Conservation (phyloP, 64 coral and sea anemone genomes). For the Porites lutea region DNA sequence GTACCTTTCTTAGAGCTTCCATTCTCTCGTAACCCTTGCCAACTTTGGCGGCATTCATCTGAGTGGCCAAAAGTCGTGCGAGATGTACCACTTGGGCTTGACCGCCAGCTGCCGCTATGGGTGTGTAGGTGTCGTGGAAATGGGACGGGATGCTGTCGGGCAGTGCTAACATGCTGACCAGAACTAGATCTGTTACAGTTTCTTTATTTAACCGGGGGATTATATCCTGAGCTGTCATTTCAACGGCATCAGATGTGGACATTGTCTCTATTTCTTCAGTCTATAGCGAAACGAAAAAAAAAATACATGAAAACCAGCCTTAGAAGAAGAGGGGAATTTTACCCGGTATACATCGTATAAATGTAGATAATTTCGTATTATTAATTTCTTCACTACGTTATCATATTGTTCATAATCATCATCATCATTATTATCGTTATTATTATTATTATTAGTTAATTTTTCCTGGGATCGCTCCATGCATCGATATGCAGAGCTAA, state of each 20-base stretch:
- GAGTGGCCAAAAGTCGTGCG: conserved; percentile 85
- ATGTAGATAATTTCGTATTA: no score
- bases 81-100: conserved; percentile 94
- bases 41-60: conserved; percentile 92
- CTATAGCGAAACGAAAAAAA: conserved; percentile 13
- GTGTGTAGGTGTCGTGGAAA: conserved; percentile 98
- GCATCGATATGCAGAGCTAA: no score
- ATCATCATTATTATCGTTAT: no score
- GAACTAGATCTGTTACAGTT: conserved; percentile 91
- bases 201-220: conserved; percentile 95
- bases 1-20: conserved; percentile 91
- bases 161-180: conserved; percentile 94
- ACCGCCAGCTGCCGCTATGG: conserved; percentile 95
- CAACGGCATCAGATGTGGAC: conserved; percentile 91
- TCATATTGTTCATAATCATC: no score
- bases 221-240: conserved; percentile 92
- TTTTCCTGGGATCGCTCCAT: no score
- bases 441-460: no score
- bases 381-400: no score
- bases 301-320: no score
- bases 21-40: conserved; percentile 94
- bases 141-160: conserved; percentile 87
- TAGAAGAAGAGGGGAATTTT: neutral
- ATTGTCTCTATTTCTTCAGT: conserved; percentile 86
- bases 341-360: no score